A percentile compares a stretch with the other conserved stretches of the same genome.
Conservation (phyloP, 2,888 invertebrate genomes). For the Ophioninae sp. region DNA sequence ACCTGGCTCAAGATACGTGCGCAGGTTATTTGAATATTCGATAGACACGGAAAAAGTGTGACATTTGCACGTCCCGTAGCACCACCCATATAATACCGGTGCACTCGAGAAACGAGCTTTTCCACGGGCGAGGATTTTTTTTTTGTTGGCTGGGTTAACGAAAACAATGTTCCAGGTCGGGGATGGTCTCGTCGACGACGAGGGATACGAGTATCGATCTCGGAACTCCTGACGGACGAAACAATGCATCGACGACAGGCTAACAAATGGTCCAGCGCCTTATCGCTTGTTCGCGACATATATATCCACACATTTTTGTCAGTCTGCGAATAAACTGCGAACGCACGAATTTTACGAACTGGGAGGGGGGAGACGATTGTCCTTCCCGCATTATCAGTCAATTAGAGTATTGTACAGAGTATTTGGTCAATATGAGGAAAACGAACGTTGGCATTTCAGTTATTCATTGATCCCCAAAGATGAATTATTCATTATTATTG, state of each 20-base stretch:
- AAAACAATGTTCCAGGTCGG: slow-evolving; percentile 75
- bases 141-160: slow-evolving; percentile 68
- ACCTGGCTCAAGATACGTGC: background rate
- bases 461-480: background rate
- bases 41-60: slow-evolving; percentile 12
- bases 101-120: slow-evolving; percentile 58
- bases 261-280: slow-evolving; percentile 79
- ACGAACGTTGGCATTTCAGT: background rate
- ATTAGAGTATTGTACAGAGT: slow-evolving; percentile 12
- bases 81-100: slow-evolving; percentile 14
- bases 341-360: slow-evolving; percentile 68
- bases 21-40: background rate
- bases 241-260: slow-evolving; percentile 77
- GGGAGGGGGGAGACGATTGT: slow-evolving; percentile 50
- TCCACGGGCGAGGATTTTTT: slow-evolving; percentile 57
- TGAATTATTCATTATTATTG: too few relatives aligned
- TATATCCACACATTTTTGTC: slow-evolving; percentile 7
- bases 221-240: slow-evolving; percentile 68
- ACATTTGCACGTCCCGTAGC: slow-evolving; percentile 18
- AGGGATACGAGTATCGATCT: slow-evolving; percentile 74
- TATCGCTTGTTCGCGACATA: slow-evolving; percentile 69
- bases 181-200: slow-evolving; percentile 25
- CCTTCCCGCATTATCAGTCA: slow-evolving; percentile 47
- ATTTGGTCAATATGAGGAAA: background rate
- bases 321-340: slow-evolving; percentile 36